phyloP scores from a whole-genome alignment of 1,140 invertebrate species.

The Periplaneta americana region DNA sequence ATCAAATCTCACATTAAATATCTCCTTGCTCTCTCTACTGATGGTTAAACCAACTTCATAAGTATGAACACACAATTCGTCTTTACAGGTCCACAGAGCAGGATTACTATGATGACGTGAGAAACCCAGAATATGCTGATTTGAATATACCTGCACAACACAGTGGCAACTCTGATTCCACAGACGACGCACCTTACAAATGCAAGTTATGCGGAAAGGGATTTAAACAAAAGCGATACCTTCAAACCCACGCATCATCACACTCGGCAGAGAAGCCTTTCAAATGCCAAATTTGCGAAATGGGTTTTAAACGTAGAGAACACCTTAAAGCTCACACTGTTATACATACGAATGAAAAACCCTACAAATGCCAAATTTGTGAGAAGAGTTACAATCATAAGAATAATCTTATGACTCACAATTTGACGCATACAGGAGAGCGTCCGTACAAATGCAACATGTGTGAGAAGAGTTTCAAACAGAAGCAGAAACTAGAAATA shows the following conservation, averaged over 20 bases:
- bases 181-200: conserved; percentile 42
- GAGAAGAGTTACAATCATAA: neutral
- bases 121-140: too few relatives aligned
- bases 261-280: conserved; percentile 20
- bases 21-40: too few relatives aligned
- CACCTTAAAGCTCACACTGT: neutral
- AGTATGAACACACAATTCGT: too few relatives aligned
- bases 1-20: too few relatives aligned
- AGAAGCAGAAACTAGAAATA: conserved; percentile 1
- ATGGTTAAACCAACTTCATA: too few relatives aligned
- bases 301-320: conserved; percentile 31
- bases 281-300: conserved; percentile 44
- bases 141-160: too few relatives aligned
- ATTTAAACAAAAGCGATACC: conserved; percentile 30
- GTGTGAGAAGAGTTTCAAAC: conserved; percentile 33
- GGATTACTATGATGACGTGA: too few relatives aligned
- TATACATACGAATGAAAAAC: conserved; percentile 14
- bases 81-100: too few relatives aligned
- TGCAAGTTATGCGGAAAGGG: conserved; percentile 49
- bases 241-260: neutral
- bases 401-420: neutral
- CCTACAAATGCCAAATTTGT: conserved; percentile 5
- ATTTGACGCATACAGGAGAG: conserved; percentile 59
- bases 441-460: conserved; percentile 53
- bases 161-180: too few relatives aligned